These are phyloP conservation scores for Pontoporia blainvillei DNA, from an alignment of 2,113 vertebrate genomes.

Conservation along the genomic window DNA sequence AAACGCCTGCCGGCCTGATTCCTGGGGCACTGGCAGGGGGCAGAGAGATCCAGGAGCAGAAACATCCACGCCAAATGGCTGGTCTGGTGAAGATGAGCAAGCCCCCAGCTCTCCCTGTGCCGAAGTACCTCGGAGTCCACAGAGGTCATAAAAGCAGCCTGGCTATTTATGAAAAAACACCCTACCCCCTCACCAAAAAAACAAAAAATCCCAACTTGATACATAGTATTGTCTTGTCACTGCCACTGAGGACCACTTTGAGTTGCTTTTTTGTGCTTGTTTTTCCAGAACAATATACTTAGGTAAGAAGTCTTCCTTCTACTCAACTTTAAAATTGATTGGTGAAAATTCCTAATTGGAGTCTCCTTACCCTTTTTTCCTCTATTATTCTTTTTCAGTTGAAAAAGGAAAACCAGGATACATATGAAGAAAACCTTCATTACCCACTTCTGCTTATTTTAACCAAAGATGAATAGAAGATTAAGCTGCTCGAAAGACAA, in stretches of 20 bases:
- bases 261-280: slow-evolving; percentile 26
- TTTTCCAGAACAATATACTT: slow-evolving; percentile 28
- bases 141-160: background rate
- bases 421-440: slow-evolving; percentile 96
- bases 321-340: background rate
- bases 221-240: background rate
- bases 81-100: background rate
- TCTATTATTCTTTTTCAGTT: slow-evolving; percentile 88
- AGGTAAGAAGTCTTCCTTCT: slow-evolving; percentile 18
- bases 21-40: background rate
- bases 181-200: background rate
- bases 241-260: background rate
- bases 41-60: background rate
- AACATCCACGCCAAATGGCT: background rate
- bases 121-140: background rate
- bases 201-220: background rate
- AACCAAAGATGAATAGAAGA: slow-evolving; percentile 83
- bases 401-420: slow-evolving; percentile 88
- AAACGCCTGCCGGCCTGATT: background rate
- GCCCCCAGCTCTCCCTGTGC: background rate
- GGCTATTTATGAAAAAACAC: background rate
- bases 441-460: slow-evolving; percentile 93
- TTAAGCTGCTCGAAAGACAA: background rate
- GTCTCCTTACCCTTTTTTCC: slow-evolving; percentile 59
- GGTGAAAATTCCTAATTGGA: slow-evolving; percentile 52